phyloP scores from a whole-genome alignment of 2,113 vertebrate genomes.

The Ginglymostoma cirratum region DNA sequence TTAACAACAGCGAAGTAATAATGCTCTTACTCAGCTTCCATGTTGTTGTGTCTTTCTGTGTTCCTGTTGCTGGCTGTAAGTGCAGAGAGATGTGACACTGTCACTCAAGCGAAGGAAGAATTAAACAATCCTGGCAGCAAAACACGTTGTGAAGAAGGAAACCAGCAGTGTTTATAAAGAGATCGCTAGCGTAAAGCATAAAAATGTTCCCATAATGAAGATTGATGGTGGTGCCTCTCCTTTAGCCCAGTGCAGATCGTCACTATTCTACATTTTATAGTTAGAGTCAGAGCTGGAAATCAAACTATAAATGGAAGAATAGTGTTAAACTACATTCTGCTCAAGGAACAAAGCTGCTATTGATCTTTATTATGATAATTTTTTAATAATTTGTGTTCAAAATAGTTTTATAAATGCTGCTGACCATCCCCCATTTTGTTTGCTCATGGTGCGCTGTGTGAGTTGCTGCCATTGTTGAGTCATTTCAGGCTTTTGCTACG shows the following conservation, averaged over 20 bases:
- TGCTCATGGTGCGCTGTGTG: neutral
- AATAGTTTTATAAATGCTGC: conserved; percentile 23
- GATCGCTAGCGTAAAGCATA: conserved; percentile 33
- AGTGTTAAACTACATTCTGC: conserved; percentile 24
- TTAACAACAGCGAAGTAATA: neutral
- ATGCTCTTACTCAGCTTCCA: conserved; percentile 15
- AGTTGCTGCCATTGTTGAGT: neutral
- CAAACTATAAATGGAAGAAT: conserved; percentile 34
- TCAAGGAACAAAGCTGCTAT: conserved; percentile 13
- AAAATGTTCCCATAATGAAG: conserved; percentile 36
- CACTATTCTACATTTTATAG: conserved; percentile 34
- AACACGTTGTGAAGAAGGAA: conserved; percentile 2
- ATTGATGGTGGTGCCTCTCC: conserved; percentile 23
- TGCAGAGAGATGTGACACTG: conserved; percentile 5
- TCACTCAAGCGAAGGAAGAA: conserved; percentile 36
- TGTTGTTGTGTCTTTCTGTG: neutral
- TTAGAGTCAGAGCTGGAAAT: conserved; percentile 26
- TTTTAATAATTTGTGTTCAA: neutral
- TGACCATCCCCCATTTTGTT: neutral
- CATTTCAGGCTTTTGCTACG: neutral
- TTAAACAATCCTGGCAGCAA: conserved; percentile 36
- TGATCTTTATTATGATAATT: conserved; percentile 26
- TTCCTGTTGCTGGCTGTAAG: conserved; percentile 19
- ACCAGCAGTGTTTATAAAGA: conserved; percentile 36
- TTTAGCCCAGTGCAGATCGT: conserved; percentile 32